Conservation (phyloP, 1,140 invertebrate genomes). For the Papilio polytes region DNA sequence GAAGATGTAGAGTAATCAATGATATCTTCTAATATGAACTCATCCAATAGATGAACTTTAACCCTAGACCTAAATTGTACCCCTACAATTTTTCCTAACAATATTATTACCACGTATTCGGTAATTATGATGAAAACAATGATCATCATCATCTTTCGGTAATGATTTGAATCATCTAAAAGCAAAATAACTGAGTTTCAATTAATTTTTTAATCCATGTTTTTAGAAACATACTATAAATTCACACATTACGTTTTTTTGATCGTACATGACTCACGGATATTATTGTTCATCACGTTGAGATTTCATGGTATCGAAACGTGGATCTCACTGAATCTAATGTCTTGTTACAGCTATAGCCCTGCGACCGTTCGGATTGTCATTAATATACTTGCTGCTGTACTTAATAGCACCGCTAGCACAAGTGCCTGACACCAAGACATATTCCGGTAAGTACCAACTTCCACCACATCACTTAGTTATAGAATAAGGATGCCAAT, state of each 20-base stretch:
- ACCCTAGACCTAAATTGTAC: background rate
- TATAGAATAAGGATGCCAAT: background rate
- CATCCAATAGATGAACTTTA: background rate
- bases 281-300: no score
- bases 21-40: background rate
- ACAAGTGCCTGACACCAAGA: constrained; percentile 88
- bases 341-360: constrained; percentile 89
- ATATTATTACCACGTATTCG: background rate
- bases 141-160: background rate
- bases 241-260: no score
- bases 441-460: constrained; percentile 86
- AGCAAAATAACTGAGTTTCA: no score
- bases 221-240: no score
- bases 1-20: background rate
- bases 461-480: background rate
- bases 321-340: background rate
- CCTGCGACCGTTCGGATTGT: constrained; percentile 93
- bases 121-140: no score
- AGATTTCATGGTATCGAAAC: no score
- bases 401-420: constrained; percentile 92
- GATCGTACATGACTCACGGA: no score
- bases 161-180: no score
- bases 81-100: background rate
- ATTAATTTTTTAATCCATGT: no score
- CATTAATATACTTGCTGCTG: constrained; percentile 92